Evolutionary conservation across 2,797 vertebrate genomes (phyloP), one percentile per base, ranked within the genome.

Genomic region (Cichlasoma orientale): DNA sequence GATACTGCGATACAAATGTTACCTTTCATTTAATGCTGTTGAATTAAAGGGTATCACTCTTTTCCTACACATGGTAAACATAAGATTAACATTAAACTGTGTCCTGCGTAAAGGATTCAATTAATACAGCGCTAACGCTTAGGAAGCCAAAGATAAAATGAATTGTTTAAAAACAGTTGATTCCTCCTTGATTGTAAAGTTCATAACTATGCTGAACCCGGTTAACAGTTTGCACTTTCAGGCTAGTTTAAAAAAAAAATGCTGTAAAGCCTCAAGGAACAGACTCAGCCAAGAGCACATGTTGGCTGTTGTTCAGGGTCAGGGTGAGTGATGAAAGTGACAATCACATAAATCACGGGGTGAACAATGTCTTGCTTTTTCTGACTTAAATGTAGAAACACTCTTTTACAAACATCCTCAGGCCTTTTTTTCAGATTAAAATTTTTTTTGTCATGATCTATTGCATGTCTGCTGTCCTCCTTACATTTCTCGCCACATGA

Each of bases 301-400:
- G 21, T 68, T 58, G 41, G 69, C n/a, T 66, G n/a, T 74, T 85
- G 75, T 44, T 71, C 69, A 59, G 71, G 69, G 82, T 86, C 77
- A 59, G 53, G 63, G 59, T 75, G 36, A 73, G 56, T 58, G 50
- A 71, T 47, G 38, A 68, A 33, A 11, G 53, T 33, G 41, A 79
- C 47, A 38, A 36, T 78, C 12, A 1, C 16, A 72, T 10, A 57
- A 29, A 86, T 63, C 71, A 75, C 18, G 18, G 19, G 31, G 7
- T 47, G 54, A 83, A 70, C 31, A 47, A 18, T 61, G 31, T 38
- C 31, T 13, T 7, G 12, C 41, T 58, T 74, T 83, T 63, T 21
- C 56, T 72, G 10, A 14, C 70, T 52, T 56, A 21, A 38, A 36
- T 47, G 16, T 27, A 13, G 31, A 78, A 69, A 71, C 38, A 71